These are phyloP conservation scores for Drosophila demipolita DNA, from an alignment of 2,888 invertebrate species.

Conservation along the genomic window DNA sequence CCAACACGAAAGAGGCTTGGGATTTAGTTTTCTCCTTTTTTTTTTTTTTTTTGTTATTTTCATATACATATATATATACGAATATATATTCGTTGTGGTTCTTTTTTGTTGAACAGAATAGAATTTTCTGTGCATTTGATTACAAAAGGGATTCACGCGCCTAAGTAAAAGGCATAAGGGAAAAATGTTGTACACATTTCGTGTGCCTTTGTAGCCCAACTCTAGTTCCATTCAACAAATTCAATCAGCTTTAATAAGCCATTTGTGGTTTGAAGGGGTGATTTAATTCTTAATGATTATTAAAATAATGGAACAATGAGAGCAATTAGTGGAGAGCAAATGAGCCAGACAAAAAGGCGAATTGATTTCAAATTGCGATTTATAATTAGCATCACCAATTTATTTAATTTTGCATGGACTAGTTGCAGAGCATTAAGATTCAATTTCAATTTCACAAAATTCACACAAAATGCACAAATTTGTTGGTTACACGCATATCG, in stretches of 20 bases:
- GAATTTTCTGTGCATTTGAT: conserved; percentile 79
- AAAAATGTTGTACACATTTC: conserved; percentile 52
- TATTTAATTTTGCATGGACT: conserved; percentile 32
- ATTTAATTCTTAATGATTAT: conserved; percentile 16
- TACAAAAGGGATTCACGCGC: conserved; percentile 80
- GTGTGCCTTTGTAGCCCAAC: conserved; percentile 30
- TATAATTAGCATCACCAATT: conserved; percentile 44
- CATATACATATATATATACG: background rate
- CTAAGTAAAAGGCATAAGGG: conserved; percentile 63
- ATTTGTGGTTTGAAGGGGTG: conserved; percentile 14
- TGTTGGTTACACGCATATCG: conserved; percentile 27
- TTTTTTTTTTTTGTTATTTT: conserved; percentile 12
- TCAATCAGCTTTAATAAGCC: conserved; percentile 10
- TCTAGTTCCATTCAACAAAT: background rate
- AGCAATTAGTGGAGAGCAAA: conserved; percentile 31
- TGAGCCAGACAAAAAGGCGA: conserved; percentile 11
- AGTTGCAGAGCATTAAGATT: conserved; percentile 55
- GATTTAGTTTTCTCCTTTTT: conserved; percentile 43
- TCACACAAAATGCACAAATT: conserved; percentile 14
- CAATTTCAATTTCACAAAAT: conserved; percentile 33
- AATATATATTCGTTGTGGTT: background rate
- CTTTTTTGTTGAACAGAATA: conserved; percentile 56
- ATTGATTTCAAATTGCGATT: conserved; percentile 49
- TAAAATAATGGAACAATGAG: conserved; percentile 14
- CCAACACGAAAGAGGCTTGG: conserved; percentile 77